Conservation (phyloP, 1,140 invertebrate genomes). For the Heliothis virescens region DNA sequence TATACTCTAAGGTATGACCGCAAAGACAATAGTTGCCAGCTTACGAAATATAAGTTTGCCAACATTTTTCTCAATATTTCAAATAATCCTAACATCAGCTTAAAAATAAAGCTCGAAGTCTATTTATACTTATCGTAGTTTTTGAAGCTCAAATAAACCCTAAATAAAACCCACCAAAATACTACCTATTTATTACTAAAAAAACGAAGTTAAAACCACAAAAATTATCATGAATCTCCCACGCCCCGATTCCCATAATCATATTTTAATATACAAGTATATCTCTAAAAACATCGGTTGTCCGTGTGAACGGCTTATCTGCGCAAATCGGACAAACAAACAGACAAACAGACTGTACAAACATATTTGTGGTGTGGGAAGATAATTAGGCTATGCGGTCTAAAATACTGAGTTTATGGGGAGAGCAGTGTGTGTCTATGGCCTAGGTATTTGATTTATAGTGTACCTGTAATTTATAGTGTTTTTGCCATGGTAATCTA, state of each 20-base stretch:
- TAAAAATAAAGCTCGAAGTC: too few species aligned
- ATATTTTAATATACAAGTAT: constrained; percentile 27
- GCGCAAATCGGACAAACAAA: not conserved
- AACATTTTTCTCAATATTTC: too few species aligned
- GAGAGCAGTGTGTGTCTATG: not conserved
- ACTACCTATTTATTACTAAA: not conserved
- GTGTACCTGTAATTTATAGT: too few species aligned
- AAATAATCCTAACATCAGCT: too few species aligned
- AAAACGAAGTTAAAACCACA: not conserved
- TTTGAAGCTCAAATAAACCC: too few species aligned
- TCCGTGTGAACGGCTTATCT: constrained; percentile 11
- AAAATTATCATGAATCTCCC: not conserved
- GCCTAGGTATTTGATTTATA: not conserved
- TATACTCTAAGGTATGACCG: too few species aligned
- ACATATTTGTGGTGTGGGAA: constrained; percentile 38
- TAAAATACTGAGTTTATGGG: not conserved
- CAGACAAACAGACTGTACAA: constrained; percentile 1
- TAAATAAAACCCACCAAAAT: not conserved
- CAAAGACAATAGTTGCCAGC: too few species aligned
- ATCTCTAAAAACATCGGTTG: not conserved
- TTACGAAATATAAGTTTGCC: too few species aligned
- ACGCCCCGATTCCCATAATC: constrained; percentile 28
- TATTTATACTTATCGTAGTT: too few species aligned
- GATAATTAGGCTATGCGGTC: constrained; percentile 21
- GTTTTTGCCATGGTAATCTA: too few species aligned